Conservation (phyloP, 2,113 vertebrate species). For the Pterocles burchelli region DNA sequence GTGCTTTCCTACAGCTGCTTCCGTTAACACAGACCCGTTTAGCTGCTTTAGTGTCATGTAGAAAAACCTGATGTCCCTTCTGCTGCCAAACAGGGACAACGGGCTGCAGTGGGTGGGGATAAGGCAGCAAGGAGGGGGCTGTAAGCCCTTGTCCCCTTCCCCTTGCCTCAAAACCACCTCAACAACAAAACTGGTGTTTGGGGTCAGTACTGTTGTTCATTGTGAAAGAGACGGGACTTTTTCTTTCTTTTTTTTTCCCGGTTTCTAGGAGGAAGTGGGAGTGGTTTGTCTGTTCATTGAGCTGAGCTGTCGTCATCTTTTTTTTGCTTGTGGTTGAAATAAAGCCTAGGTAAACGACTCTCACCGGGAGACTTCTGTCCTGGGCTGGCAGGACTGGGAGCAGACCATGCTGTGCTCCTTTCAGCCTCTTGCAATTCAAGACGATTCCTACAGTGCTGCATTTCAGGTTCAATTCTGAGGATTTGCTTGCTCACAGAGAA, state of each 20-base stretch:
- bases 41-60: neutral
- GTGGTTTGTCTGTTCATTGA: neutral
- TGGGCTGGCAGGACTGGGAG: neutral
- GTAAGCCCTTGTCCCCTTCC: neutral
- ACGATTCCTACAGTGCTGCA: neutral
- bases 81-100: rapidly evolving
- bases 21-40: neutral
- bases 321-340: neutral
- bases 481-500: neutral
- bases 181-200: neutral
- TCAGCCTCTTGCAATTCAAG: neutral
- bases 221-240: neutral
- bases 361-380: neutral
- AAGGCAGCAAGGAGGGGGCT: neutral
- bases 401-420: neutral
- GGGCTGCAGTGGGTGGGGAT: neutral
- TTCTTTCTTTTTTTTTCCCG: neutral
- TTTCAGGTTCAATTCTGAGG: slow-evolving; percentile 6
- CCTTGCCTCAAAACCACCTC: neutral
- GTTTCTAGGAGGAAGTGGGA: neutral
- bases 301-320: neutral
- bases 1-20: neutral
- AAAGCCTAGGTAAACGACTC: neutral
- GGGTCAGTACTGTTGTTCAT: neutral
- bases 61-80: neutral